Percentiles rank a stretch among this genome's conserved stretches.
phyloP scores from a whole-genome alignment of 2,888 invertebrate genomes.

The Cantharis flavilabris region DNA sequence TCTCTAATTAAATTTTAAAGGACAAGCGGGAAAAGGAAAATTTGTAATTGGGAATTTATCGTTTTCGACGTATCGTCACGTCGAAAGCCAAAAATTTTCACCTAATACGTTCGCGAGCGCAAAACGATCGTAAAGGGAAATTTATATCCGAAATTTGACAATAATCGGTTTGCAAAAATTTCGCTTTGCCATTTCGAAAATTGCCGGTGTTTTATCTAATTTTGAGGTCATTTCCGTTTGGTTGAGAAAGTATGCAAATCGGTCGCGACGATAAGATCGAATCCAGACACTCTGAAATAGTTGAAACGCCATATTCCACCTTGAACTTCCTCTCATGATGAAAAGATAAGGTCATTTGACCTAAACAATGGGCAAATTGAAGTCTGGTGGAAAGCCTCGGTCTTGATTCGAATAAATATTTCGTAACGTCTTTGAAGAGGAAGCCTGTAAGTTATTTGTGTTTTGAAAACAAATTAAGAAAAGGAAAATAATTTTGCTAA shows the following conservation, averaged over 20 bases:
- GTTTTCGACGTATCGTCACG: not conserved
- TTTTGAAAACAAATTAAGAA: not conserved
- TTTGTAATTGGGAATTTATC: not conserved
- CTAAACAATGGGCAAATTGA: not conserved
- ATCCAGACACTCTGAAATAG: not conserved
- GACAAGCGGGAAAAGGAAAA: not conserved
- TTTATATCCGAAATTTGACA: not conserved
- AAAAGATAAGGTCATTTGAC: not conserved
- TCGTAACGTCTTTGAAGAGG: not conserved
- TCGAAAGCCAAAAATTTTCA: not conserved
- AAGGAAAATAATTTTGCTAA: not conserved
- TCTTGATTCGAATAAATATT: not conserved
- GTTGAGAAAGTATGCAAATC: not conserved
- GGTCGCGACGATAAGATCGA: not conserved
- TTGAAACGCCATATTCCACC: not conserved
- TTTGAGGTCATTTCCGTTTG: not conserved
- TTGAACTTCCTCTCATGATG: not conserved
- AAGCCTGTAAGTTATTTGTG: not conserved
- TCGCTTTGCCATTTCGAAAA: not conserved
- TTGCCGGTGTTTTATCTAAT: not conserved
- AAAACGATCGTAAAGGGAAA: not conserved
- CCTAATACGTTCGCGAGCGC: not conserved
- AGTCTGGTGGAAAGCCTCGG: not conserved
- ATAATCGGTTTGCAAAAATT: not conserved
- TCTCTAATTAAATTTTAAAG: not conserved